Base-by-base conservation (phyloP, 2,888 invertebrate genomes). In the Phengaris arion region DNA sequence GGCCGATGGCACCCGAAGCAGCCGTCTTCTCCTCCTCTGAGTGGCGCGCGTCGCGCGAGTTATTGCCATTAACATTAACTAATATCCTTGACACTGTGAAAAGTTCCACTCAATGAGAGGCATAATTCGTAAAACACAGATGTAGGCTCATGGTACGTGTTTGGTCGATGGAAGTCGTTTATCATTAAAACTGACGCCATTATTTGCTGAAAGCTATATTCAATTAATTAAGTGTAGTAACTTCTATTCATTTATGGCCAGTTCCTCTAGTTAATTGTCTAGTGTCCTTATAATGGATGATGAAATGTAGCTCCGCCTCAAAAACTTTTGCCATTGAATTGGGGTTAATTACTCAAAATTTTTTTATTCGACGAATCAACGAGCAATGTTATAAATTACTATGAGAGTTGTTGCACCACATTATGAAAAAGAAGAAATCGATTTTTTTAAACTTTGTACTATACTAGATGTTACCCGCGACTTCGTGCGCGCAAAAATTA, bases 361-460 rank as follows among this genome's bases (percentile, higher is more conserved):
- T 64, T 64, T 45, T 64, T 64, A 12, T 64, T 64, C 45, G 64
- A 45, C 64, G 64, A 64, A 64, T 64, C 64, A 64, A 35, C 64
- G 64, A 64, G 12, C 64, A 6, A 12, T 0, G 64, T 22, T 5
- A 10, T 35, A 64, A 12, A 35, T 45, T 2, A 48, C 4, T 48
- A 64, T 12, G 3, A 64, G 10, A 35, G 12, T 64, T 64, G 13
- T 64, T 64, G 64, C 64, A 64, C 35, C 35, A 64, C 12, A 12
- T 35, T 59, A 64, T 64, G 6, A 64, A 35, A 64, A 64, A 12
- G 22, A 22, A 22, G 22, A 22, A 22, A 22, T 22, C 0, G 22
- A 22, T 22, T 22, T 22, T 22, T 22, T 22, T 22, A 22, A 22
- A 22, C 22, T 22, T 22, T 22, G 22, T 22, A 22, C 22, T 22